phyloP scores from a whole-genome alignment of 2,797 vertebrate species.

The Clarias fuscus region DNA sequence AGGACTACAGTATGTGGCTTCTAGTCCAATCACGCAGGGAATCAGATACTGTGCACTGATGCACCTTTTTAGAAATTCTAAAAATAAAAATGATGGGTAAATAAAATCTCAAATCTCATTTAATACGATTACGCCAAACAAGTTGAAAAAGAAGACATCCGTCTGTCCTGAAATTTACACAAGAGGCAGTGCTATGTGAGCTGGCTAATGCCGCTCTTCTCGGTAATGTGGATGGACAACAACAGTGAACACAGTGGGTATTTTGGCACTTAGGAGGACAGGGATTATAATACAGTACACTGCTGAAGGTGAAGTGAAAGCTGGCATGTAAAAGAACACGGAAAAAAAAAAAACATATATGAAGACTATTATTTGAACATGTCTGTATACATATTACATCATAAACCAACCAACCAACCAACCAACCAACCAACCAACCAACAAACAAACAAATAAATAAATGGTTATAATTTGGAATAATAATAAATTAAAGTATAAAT shows the following conservation, averaged over 20 bases:
- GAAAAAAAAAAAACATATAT: slow-evolving; percentile 5
- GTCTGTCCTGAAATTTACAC: slow-evolving; percentile 15
- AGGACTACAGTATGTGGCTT: background rate
- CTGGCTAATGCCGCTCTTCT: slow-evolving; percentile 22
- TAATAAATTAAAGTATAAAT: too few relatives aligned
- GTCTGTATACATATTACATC: background rate
- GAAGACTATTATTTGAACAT: background rate
- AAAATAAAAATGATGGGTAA: background rate
- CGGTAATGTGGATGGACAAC: slow-evolving; percentile 29
- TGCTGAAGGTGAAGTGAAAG: slow-evolving; percentile 36
- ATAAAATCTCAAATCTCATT: background rate
- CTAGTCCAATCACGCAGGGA: background rate
- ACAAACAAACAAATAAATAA: too few relatives aligned
- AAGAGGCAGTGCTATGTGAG: slow-evolving; percentile 5
- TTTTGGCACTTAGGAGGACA: slow-evolving; percentile 41
- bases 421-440: too few relatives aligned
- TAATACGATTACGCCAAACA: background rate
- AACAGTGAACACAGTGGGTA: slow-evolving; percentile 36
- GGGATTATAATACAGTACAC: slow-evolving; percentile 35
- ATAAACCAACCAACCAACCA: too few relatives aligned
- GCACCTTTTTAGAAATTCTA: background rate
- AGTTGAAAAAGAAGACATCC: background rate
- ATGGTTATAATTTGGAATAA: too few relatives aligned
- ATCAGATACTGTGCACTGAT: background rate
- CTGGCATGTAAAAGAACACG: background rate